Evolutionary conservation across 2,113 vertebrate species (phyloP), one percentile per base, ranked within the genome.

Genomic region (Elachura formosa): DNA sequence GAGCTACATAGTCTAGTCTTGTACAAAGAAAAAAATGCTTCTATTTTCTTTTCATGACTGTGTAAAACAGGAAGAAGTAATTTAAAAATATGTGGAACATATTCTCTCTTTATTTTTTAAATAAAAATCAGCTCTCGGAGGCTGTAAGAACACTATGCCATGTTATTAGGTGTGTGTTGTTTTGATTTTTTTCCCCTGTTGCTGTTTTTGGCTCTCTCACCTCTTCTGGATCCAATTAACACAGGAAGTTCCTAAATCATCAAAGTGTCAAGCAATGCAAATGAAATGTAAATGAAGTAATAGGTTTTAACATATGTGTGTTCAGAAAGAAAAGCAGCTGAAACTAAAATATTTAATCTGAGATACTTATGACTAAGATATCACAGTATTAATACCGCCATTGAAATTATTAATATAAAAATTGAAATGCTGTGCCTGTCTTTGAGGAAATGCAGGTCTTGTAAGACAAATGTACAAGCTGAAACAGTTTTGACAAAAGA

Each of bases 261-360:
- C 62, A 58, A 49, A 67, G 11, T 38, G 76, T 80, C 46, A 63
- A 56, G 69, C 45, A 49, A 59, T 77, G 72, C 59, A 88, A 88
- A 76, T 79, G 12, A 82, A 80, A 81, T 75, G 22, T 87, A 87
- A 93, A 83, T 72, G 7, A 79, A 80, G 41, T 68, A 71, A 52
- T 63, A 68, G 8, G 29, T 73, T 93, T 94, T 17, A 14, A 61
- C 36, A 28, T 40, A 45, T 9, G 1, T 52, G 21, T 54, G 21
- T 49, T 49, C 45, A 67, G 48, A 52, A 84, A n/a, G 40, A 66
- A 88, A 88, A 78, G n/a, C 13, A 83, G 23, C 51, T 61, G 36
- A 72, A 76, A 21, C 2, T 0, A 41, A 66, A 46, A 5, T 68
- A n/a, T 18, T 58, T 69, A 2, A 68, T 85, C 48, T 34, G n/a